Base-by-base conservation (phyloP, 2,113 vertebrate genomes). In the Parotia lawesii region DNA sequence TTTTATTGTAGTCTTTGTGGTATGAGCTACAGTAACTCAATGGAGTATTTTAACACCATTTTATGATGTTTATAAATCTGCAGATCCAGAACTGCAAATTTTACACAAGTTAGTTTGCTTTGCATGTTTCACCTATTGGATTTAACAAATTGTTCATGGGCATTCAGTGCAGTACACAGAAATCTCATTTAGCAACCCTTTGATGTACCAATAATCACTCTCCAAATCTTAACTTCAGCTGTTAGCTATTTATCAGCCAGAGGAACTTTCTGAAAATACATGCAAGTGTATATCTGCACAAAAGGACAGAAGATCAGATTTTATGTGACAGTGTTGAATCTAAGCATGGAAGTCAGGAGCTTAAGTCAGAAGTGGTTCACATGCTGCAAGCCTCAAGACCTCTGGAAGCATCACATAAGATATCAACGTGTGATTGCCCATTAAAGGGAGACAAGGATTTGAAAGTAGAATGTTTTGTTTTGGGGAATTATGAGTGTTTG, bases 1-100 rank as follows among this genome's bases (percentile, higher is more conserved):
- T 92, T 88, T 92, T 64, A 64, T 81, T 86, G 44, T 62, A 45
- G 18, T 44, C 27, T 88, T 83, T 88, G 54, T 92, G 19, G 27
- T 56, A 57, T 72, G 31, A 75, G 11, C 42, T 87, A 33, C 38
- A 80, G 42, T 75, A 90, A 79, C 44, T 93, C 45, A 66, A 8
- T 62, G 24, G 38, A 9, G 20, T 48, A 42, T 75, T 94, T 93
- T 69, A 75, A 78, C 37, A 91, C 17, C 3, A 27, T 72, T 94
- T 94, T 87, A 71, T 53, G 22, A 27, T 76, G 29, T 73, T 87
- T 70, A 80, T 88, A 90, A 93, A 90, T 58, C n/a, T 66, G 15
- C 18, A 92, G 51, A 74, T 74, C 15, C 44, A 86, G 64, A 92
- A 80, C 13, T 70, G 19, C 15, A 83, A 73, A 77, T 85, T 77